A percentile compares a stretch with the other conserved stretches of the same genome.
Evolutionary conservation across 1,140 invertebrate genomes (phyloP).

Genomic region (Magallana angulata): DNA sequence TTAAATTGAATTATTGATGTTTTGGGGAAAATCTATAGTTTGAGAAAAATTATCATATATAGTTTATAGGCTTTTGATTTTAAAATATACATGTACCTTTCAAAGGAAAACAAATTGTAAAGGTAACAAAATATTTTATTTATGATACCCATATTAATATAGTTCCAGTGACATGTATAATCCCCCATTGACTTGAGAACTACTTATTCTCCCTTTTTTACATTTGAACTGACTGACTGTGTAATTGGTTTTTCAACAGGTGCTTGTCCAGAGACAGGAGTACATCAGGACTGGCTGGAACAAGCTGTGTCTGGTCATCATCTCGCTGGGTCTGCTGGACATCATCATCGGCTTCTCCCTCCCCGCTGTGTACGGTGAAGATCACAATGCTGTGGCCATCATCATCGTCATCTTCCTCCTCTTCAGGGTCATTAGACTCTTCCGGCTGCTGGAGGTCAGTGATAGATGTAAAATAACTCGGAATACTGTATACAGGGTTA

Average conservation of each 20-base stretch:
- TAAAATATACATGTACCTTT: no score
- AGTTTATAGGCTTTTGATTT: no score
- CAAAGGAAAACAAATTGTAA: no score
- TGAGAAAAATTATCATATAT: no score
- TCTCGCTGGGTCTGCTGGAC: constrained; percentile 69
- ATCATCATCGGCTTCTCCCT: constrained; percentile 65
- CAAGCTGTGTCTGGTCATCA: constrained; percentile 69
- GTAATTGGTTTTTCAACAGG: constrained; percentile 39
- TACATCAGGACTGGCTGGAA: constrained; percentile 73
- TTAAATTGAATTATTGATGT: no score
- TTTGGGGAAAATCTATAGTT: no score
- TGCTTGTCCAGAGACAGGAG: constrained; percentile 59
- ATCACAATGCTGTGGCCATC: constrained; percentile 46
- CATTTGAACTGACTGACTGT: neutral
- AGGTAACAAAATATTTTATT: no score
- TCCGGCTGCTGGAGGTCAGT: constrained; percentile 68
- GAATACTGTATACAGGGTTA: neutral
- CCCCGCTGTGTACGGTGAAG: constrained; percentile 49
- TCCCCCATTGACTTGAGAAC: no score
- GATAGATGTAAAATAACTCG: neutral
- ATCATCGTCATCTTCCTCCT: constrained; percentile 62
- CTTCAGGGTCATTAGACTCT: constrained; percentile 63
- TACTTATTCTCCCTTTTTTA: no score
- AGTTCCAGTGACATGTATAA: no score
- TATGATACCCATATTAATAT: no score